phyloP scores from a whole-genome alignment of 2,113 vertebrate genomes.

The Entomyzon cyanotis region DNA sequence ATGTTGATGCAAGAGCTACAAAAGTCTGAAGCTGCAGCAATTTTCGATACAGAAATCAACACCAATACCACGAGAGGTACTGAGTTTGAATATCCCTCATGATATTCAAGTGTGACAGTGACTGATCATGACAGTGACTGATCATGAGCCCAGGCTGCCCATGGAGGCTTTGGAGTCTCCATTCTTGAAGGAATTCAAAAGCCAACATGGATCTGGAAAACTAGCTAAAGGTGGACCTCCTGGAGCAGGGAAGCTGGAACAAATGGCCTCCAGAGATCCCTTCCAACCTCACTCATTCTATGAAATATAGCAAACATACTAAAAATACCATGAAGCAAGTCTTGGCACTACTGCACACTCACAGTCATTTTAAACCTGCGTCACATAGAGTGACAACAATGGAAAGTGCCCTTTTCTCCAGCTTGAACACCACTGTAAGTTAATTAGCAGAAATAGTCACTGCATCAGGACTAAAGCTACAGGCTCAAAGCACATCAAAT shows the following conservation, averaged over 20 bases:
- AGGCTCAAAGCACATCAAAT: not conserved
- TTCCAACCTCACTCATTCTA: not conserved
- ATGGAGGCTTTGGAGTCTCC: not conserved
- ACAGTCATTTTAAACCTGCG: not conserved
- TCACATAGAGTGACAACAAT: not conserved
- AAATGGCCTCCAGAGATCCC: not conserved
- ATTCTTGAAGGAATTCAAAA: not conserved
- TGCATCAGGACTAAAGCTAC: not conserved
- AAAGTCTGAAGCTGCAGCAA: not conserved
- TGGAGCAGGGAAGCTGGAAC: not conserved
- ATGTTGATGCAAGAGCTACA: not conserved
- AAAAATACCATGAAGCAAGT: not conserved
- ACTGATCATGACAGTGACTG: not conserved
- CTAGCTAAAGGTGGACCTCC: not conserved
- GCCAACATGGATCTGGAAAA: not conserved
- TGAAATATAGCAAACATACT: not conserved
- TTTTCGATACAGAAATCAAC: not conserved
- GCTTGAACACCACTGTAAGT: not conserved
- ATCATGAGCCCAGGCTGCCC: not conserved
- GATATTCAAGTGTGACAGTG: not conserved
- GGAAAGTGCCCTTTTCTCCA: not conserved
- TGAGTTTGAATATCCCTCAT: not conserved
- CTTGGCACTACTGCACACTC: slow-evolving; percentile 10
- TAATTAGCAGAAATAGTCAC: not conserved
- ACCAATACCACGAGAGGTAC: not conserved